These are phyloP conservation scores for Hyalella azteca DNA, from an alignment of 2,888 invertebrate species.

Conservation along the genomic window DNA sequence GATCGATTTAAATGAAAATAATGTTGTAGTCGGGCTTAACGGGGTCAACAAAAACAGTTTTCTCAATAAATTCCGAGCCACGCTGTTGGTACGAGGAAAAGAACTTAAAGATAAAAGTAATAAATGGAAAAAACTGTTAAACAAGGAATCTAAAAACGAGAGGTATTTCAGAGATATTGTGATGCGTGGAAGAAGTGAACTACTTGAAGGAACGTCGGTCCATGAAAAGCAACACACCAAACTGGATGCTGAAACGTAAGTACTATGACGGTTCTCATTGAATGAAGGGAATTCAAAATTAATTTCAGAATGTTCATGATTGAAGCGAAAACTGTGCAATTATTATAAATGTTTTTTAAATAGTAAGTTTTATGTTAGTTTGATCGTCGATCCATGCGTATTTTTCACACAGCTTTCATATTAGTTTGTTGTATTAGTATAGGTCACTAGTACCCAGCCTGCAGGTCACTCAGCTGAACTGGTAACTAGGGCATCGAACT, in stretches of 20 bases:
- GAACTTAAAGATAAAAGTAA: constrained; percentile 6
- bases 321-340: too few relatives aligned
- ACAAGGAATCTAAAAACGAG: constrained; percentile 5
- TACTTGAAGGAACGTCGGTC: neutral
- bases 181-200: neutral
- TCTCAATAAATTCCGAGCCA: constrained; percentile 18
- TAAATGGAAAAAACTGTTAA: neutral
- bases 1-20: neutral
- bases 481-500: too few relatives aligned
- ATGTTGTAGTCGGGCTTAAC: neutral
- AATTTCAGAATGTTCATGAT: too few relatives aligned
- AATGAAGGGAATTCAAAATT: too few relatives aligned
- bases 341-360: too few relatives aligned
- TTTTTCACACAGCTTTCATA: too few relatives aligned
- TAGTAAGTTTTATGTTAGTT: too few relatives aligned
- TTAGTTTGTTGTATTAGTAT: too few relatives aligned
- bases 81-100: neutral
- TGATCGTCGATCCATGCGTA: too few relatives aligned
- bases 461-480: too few relatives aligned
- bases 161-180: constrained; percentile 10
- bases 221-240: neutral
- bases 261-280: too few relatives aligned
- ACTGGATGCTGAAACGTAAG: constrained; percentile 26
- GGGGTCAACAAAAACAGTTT: constrained; percentile 25
- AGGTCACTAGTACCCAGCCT: too few relatives aligned